Conservation (phyloP, 2,113 vertebrate species). For the Myotis yumanensis region DNA sequence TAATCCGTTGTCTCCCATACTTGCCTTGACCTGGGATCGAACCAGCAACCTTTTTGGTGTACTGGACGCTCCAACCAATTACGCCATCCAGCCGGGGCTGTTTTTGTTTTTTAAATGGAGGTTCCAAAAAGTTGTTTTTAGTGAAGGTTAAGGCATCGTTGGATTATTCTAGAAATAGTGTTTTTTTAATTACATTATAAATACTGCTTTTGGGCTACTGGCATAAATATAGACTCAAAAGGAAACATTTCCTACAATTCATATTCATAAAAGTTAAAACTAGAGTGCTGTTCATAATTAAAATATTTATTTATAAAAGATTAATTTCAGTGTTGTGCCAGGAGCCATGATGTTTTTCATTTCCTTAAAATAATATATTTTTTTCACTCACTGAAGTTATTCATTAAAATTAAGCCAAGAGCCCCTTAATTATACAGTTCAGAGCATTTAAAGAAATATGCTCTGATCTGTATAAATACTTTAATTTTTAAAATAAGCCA, state of each 20-base stretch:
- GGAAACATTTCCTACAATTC: conserved; percentile 4
- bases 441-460: not conserved
- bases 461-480: not conserved
- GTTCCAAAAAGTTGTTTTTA: not conserved
- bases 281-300: conserved; percentile 25
- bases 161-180: conserved; percentile 20
- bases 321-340: conserved; percentile 17
- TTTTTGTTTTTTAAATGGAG: not conserved
- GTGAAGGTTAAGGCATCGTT: conserved; percentile 33
- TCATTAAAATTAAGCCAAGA: conserved; percentile 44
- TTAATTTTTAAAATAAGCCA: not conserved
- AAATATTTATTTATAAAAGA: conserved; percentile 39
- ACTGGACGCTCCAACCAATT: not conserved
- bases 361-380: conserved; percentile 36
- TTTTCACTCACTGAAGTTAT: not conserved
- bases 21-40: not conserved
- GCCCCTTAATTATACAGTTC: not conserved
- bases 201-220: not conserved
- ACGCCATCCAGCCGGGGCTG: not conserved
- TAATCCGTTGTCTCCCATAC: not conserved
- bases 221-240: conserved; percentile 4
- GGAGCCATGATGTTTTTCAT: conserved; percentile 24
- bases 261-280: conserved; percentile 34
- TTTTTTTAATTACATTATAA: conserved; percentile 10
- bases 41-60: not conserved